Evolutionary conservation across 2,113 vertebrate species (phyloP), one percentile per base, ranked within the genome.

Genomic region (Mobula hypostoma): DNA sequence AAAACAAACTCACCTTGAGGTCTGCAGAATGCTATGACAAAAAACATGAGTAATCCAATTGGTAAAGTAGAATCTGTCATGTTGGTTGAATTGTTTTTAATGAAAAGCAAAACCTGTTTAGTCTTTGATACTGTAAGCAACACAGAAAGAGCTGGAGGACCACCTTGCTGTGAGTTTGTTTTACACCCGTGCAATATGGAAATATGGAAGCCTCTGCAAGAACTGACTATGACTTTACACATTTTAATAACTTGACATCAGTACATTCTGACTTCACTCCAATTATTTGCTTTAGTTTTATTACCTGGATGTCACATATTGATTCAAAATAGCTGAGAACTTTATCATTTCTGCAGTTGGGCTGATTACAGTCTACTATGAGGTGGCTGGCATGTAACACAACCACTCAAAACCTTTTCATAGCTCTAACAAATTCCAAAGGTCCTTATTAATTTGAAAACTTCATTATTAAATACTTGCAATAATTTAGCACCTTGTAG

Each of bases 301-400:
- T 21, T 27, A 74, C 70, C 21, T 19, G 91, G 94, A 78, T 5
- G 77, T 94, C 94, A 95, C 48, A 94, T 70, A 87, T 29, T 94
- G 0, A 6, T 94, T 95, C 82, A 94, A 94, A 94, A 93, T 94
- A 27, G 27, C 0, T 0, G 94, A 8, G 32, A 74, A 40, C 40
- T 48, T 93, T 74, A 76, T 93, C 91, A 93, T 74, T 48, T 56
- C 36, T 74, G 27, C 36, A 94, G 0, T 15, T 40, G 24, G 93
- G 87, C 68, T 94, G 82, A 0, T 24, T 95, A 14, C 61, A 94
- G 32, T 83, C 68, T 36, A 5, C 29, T 88, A 85, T 94, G 94
- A 56, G 36, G 94, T 85, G 94, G 94, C 27, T 94, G 3, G 0
- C 88, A 70, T 94, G 58, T 68, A 48, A 61, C 17, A 90, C 15